These are phyloP conservation scores for Aromia moschata DNA, from an alignment of 2,888 invertebrate genomes.

Conservation along the genomic window DNA sequence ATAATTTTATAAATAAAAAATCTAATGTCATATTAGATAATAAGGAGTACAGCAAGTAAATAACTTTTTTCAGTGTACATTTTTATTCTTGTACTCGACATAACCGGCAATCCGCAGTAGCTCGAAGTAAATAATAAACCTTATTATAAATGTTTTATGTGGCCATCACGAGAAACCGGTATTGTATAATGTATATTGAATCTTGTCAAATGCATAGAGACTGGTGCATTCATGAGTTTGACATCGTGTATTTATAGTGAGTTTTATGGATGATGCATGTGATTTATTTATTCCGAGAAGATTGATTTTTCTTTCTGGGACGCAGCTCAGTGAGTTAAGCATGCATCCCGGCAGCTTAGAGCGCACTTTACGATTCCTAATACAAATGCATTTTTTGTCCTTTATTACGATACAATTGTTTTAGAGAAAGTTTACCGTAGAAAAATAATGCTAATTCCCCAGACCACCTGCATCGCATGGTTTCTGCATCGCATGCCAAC, in stretches of 20 bases:
- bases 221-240: conserved; percentile 50
- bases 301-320: conserved; percentile 30
- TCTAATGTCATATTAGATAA: too few species aligned
- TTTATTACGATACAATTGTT: conserved; percentile 39
- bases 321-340: conserved; percentile 23
- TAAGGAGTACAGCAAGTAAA: too few species aligned
- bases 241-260: conserved; percentile 41
- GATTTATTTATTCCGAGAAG: conserved; percentile 36
- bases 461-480: conserved; percentile 44
- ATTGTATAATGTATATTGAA: conserved; percentile 50
- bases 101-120: conserved; percentile 40
- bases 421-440: conserved; percentile 37
- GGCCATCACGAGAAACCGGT: conserved; percentile 39
- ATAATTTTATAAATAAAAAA: too few species aligned
- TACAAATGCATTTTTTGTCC: conserved; percentile 40
- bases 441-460: conserved; percentile 38
- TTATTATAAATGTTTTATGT: conserved; percentile 42
- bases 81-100: conserved; percentile 29
- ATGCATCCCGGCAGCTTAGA: conserved; percentile 30
- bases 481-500: conserved; percentile 39
- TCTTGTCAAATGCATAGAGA: conserved; percentile 53
- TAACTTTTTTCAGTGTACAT: too few species aligned
- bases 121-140: conserved; percentile 40
- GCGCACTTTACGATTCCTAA: conserved; percentile 38
- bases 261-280: conserved; percentile 39